Evolutionary conservation across 2,888 invertebrate species (phyloP).

Genomic region (Vanessa cardui): DNA sequence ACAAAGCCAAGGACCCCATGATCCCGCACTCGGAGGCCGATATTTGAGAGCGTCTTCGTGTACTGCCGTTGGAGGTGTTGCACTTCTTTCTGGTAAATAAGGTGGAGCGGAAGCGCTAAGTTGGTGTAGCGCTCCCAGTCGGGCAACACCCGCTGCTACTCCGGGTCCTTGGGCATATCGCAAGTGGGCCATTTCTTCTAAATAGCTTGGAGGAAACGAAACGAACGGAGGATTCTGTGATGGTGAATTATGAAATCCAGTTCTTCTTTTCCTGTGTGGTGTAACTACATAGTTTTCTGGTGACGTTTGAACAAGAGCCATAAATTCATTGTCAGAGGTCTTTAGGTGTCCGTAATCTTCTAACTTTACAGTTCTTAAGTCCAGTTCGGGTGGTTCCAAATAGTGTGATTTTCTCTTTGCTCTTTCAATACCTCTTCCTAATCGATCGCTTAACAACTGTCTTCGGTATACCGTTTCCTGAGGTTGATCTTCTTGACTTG

Average conservation of each 20-base stretch:
- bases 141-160: conserved; percentile 82
- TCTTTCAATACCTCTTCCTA: conserved; percentile 84
- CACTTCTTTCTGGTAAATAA: conserved; percentile 84
- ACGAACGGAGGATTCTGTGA: conserved; percentile 94
- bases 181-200: conserved; percentile 86
- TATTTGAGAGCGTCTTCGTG: conserved; percentile 83
- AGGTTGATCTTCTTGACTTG: conserved; percentile 78
- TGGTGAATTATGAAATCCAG: conserved; percentile 93
- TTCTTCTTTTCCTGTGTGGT: conserved; percentile 92
- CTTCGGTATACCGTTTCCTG: conserved; percentile 83
- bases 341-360: conserved; percentile 86
- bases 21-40: conserved; percentile 88
- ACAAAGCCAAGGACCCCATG: conserved; percentile 87
- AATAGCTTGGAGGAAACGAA: conserved; percentile 89
- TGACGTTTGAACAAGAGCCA: conserved; percentile 86
- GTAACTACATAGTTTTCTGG: conserved; percentile 94
- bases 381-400: conserved; percentile 86
- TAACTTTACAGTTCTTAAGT: conserved; percentile 84
- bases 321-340: conserved; percentile 87
- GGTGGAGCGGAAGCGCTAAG: conserved; percentile 89
- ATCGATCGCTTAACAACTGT: conserved; percentile 83
- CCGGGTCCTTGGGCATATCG: conserved; percentile 84
- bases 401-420: conserved; percentile 85
- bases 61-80: conserved; percentile 83
- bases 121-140: conserved; percentile 81